Evolutionary conservation across 2,113 vertebrate species (phyloP).

Genomic region (Ochotona curzoniae): DNA sequence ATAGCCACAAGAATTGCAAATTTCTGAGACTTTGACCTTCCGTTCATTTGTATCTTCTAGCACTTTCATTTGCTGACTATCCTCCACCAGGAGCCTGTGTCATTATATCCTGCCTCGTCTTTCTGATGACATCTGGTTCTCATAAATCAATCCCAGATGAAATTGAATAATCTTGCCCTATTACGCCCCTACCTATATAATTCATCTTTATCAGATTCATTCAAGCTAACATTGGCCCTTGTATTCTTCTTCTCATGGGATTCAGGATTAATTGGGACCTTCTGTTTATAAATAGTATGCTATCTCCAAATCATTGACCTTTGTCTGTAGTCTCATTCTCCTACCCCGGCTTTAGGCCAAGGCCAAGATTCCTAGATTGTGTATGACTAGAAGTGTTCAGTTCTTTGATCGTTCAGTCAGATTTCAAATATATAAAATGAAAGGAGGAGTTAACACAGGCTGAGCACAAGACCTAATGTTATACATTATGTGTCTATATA

Average conservation of each 20-base stretch:
- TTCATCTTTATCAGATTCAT: constrained; percentile 59
- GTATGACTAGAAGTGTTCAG: background rate
- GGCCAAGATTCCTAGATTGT: background rate
- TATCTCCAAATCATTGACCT: constrained; percentile 37
- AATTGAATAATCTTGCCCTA: background rate
- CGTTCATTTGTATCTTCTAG: background rate
- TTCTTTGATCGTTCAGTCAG: background rate
- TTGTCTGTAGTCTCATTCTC: background rate
- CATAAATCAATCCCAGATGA: constrained; percentile 56
- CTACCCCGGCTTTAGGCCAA: background rate
- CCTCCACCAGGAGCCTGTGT: background rate
- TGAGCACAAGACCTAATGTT: background rate
- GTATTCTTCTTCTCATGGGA: constrained; percentile 32
- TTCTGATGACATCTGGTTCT: constrained; percentile 40
- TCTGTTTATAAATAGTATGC: constrained; percentile 30
- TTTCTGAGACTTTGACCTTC: background rate
- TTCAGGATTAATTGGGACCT: constrained; percentile 42
- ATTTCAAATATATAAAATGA: background rate
- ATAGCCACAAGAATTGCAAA: background rate
- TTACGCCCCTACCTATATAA: background rate
- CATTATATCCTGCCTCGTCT: background rate
- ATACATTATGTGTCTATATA: background rate
- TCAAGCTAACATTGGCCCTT: background rate
- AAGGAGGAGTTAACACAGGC: background rate
- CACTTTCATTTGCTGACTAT: background rate